phyloP scores from a whole-genome alignment of 1,140 invertebrate genomes.

The Cotesia typhae region DNA sequence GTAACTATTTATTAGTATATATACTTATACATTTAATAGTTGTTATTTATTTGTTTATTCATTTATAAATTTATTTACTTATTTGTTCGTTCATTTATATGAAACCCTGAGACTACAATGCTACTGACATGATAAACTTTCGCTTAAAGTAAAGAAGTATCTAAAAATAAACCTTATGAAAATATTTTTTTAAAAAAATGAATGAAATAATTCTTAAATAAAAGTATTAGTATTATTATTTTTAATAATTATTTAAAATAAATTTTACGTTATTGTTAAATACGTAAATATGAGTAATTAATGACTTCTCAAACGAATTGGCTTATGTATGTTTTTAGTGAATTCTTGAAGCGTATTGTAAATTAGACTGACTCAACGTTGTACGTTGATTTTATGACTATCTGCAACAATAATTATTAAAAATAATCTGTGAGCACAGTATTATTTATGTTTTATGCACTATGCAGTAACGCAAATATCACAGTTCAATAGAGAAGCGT shows the following conservation, averaged over 20 bases:
- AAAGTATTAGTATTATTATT: background rate
- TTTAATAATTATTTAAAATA: background rate
- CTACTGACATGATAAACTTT: slow-evolving; percentile 52
- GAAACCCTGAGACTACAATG: slow-evolving; percentile 60
- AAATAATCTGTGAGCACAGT: slow-evolving; percentile 2
- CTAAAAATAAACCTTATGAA: background rate
- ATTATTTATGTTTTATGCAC: slow-evolving; percentile 22
- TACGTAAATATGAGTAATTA: slow-evolving; percentile 13
- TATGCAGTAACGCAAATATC: slow-evolving; percentile 49
- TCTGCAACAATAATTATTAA: slow-evolving; percentile 16
- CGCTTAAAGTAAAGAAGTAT: background rate
- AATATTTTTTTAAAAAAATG: slow-evolving; percentile 5
- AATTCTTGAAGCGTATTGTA: slow-evolving; percentile 30
- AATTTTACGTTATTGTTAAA: background rate
- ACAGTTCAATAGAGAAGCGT: slow-evolving; percentile 52
- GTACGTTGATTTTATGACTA: slow-evolving; percentile 13
- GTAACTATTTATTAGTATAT: background rate
- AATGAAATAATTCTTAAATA: background rate
- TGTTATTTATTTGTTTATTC: slow-evolving; percentile 43
- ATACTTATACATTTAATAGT: slow-evolving; percentile 21
- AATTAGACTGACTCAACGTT: slow-evolving; percentile 22
- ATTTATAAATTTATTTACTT: slow-evolving; percentile 39
- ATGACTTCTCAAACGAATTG: background rate
- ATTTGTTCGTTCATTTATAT: slow-evolving; percentile 51
- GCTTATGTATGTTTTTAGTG: background rate